Conservation (phyloP, 2,113 vertebrate species). For the Ochotona princeps region DNA sequence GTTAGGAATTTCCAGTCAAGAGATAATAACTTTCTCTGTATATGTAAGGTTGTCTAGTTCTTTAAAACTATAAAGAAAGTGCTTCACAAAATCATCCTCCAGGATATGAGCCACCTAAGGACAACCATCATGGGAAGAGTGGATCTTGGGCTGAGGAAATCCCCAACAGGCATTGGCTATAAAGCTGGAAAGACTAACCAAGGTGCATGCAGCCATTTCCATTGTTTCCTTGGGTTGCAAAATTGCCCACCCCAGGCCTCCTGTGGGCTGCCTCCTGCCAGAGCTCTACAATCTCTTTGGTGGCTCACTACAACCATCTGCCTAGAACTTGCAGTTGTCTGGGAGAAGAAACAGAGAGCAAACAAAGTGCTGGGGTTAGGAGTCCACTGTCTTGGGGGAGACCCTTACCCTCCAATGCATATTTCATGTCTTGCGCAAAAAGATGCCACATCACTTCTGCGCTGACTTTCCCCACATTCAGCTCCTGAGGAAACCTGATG, state of each 20-base stretch:
- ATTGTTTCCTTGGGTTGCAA: slow-evolving; percentile 17
- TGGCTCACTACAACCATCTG: slow-evolving; percentile 21
- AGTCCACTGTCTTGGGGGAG: background rate
- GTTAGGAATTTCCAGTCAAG: background rate
- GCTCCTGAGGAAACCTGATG: slow-evolving; percentile 96
- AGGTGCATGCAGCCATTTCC: background rate
- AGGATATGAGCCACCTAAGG: background rate
- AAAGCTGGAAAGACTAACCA: slow-evolving; percentile 21
- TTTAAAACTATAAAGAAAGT: slow-evolving; percentile 25
- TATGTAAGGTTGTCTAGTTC: slow-evolving; percentile 39
- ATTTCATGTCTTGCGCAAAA: slow-evolving; percentile 99
- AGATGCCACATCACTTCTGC: slow-evolving; percentile 98
- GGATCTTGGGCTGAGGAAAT: background rate
- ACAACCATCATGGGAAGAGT: background rate
- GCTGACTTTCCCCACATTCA: slow-evolving; percentile 96
- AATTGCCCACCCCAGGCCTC: background rate
- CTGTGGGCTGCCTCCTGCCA: background rate
- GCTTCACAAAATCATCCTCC: background rate
- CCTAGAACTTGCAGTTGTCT: slow-evolving; percentile 28
- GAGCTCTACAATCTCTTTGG: slow-evolving; percentile 18
- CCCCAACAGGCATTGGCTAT: background rate
- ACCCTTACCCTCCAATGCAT: slow-evolving; percentile 95
- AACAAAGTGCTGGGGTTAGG: background rate
- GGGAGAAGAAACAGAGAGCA: background rate
- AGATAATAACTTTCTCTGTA: slow-evolving; percentile 47